Evolutionary conservation across 1,140 invertebrate species (phyloP).

Genomic region (Oedothorax gibbosus): DNA sequence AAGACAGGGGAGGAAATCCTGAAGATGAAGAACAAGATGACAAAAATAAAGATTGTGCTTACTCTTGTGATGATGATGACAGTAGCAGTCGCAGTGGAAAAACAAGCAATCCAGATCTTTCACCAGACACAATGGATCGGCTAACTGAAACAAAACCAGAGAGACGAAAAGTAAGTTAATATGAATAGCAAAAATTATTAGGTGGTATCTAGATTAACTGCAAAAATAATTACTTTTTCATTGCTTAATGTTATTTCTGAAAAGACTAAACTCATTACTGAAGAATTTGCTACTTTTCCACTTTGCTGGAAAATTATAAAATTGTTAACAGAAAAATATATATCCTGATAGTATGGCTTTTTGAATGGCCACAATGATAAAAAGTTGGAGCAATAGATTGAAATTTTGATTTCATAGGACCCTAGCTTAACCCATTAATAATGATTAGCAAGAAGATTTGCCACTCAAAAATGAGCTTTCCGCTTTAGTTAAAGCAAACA

Average conservation of each 20-base stretch:
- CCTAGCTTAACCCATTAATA: too few relatives aligned
- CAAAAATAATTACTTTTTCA: too few relatives aligned
- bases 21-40: constrained; percentile 38
- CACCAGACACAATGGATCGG: constrained; percentile 38
- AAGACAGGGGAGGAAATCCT: constrained; percentile 51
- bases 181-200: neutral
- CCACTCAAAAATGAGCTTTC: too few relatives aligned
- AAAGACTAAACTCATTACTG: neutral
- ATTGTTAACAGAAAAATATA: too few relatives aligned
- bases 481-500: too few relatives aligned
- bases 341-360: too few relatives aligned
- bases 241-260: neutral
- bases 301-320: too few relatives aligned
- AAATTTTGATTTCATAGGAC: too few relatives aligned
- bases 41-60: constrained; percentile 23
- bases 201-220: neutral
- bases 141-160: constrained; percentile 18
- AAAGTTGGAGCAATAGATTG: too few relatives aligned
- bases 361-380: too few relatives aligned
- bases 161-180: constrained; percentile 29
- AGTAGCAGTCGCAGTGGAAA: constrained; percentile 19
- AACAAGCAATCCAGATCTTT: constrained; percentile 38
- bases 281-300: too few relatives aligned
- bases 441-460: too few relatives aligned
- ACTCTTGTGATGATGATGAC: constrained; percentile 42